Percentiles rank a stretch among this genome's conserved stretches.
Conservation (phyloP, 30 jellyfish, hydroid and myxozoan species). For the Nemopilema nomurai region DNA sequence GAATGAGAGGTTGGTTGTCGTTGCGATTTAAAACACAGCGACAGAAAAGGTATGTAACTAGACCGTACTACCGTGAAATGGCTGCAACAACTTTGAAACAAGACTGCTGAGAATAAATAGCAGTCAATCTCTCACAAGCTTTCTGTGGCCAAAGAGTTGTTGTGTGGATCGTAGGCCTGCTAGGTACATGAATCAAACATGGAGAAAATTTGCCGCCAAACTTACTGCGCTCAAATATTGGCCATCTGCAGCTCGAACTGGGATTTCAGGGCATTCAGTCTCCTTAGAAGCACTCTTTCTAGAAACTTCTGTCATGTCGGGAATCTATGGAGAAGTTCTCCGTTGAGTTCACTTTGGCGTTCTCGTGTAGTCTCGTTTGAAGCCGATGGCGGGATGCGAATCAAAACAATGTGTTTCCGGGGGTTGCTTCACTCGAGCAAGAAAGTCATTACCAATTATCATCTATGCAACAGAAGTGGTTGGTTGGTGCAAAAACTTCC, state of each 20-base stretch:
- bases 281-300: conserved; percentile 9
- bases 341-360: not conserved
- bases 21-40: not conserved
- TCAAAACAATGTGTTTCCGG: not conserved
- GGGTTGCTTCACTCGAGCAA: not conserved
- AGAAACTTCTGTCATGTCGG: conserved; percentile 16
- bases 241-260: conserved; percentile 74
- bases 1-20: not conserved
- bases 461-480: not conserved
- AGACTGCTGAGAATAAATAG: not conserved
- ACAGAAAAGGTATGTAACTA: not conserved
- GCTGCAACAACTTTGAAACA: not conserved
- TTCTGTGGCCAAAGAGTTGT: no score
- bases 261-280: conserved; percentile 49
- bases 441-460: not conserved
- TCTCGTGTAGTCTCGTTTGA: not conserved
- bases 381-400: not conserved
- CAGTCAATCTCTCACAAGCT: no score
- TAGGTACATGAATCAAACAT: not conserved
- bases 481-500: not conserved
- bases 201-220: not conserved
- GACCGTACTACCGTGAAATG: not conserved
- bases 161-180: no score
- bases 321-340: not conserved
- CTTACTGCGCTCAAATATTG: conserved; percentile 78